Evolutionary conservation across 2,797 vertebrate species (phyloP).

Genomic region (Poeciliopsis paucimaculata): DNA sequence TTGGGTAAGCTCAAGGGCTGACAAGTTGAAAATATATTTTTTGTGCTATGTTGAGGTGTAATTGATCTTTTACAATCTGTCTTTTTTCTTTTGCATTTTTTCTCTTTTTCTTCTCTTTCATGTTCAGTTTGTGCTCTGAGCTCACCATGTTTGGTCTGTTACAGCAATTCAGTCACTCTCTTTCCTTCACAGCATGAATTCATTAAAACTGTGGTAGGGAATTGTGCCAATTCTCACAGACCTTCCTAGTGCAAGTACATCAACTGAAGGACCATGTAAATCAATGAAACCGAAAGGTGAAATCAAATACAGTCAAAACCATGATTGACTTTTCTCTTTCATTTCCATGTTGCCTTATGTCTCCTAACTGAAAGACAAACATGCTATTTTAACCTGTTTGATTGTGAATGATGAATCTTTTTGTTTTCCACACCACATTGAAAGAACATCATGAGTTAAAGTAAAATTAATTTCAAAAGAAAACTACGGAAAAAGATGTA

Average conservation of each 20-base stretch:
- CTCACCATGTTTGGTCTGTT: background rate
- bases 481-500: background rate
- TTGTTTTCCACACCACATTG: background rate
- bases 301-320: background rate
- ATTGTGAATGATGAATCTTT: background rate
- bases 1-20: conserved; percentile 15
- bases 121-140: conserved; percentile 12
- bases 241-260: background rate
- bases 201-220: background rate
- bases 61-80: conserved; percentile 11
- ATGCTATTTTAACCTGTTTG: background rate
- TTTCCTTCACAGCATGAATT: background rate
- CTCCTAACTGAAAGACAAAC: background rate
- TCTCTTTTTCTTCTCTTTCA: background rate
- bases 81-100: background rate
- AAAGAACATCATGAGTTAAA: background rate
- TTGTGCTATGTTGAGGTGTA: background rate
- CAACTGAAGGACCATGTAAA: background rate
- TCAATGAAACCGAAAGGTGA: background rate
- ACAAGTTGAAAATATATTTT: conserved; percentile 28
- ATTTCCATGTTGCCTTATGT: background rate
- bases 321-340: background rate
- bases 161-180: background rate
- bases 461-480: background rate
- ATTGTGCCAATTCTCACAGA: background rate